Conservation (phyloP, 2,797 vertebrate species). For the Luscinia megarhynchos region DNA sequence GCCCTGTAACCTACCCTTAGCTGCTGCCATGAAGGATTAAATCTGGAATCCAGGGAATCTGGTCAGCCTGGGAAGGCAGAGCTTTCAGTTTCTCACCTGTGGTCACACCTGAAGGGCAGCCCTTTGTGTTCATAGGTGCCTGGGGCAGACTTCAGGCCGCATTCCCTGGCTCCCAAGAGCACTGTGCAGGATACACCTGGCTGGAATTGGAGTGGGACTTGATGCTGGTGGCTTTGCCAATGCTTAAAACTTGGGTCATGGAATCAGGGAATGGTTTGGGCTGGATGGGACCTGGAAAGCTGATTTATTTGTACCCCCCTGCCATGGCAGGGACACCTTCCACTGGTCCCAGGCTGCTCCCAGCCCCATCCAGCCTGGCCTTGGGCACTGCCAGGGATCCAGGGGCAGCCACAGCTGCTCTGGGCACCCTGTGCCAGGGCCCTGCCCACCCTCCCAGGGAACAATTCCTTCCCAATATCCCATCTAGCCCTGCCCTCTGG, state of each 20-base stretch:
- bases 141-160: not conserved
- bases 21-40: not conserved
- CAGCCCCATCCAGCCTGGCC: rapidly evolving
- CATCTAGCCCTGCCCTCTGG: not conserved
- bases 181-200: not conserved
- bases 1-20: not conserved
- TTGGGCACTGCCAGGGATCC: not conserved
- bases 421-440: not conserved
- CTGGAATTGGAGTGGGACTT: not conserved
- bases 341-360: rapidly evolving
- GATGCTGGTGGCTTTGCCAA: not conserved
- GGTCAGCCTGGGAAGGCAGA: not conserved
- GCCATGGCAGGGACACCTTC: not conserved
- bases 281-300: not conserved
- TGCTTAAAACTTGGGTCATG: not conserved
- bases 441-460: not conserved
- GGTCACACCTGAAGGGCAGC: not conserved
- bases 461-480: not conserved
- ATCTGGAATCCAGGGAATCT: not conserved
- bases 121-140: not conserved
- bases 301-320: not conserved
- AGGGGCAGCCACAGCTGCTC: not conserved
- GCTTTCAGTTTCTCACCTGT: not conserved
- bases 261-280: not conserved
- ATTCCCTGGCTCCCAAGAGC: not conserved